phyloP scores from a whole-genome alignment of 2,888 invertebrate genomes.

The Serrognathus titanus region DNA sequence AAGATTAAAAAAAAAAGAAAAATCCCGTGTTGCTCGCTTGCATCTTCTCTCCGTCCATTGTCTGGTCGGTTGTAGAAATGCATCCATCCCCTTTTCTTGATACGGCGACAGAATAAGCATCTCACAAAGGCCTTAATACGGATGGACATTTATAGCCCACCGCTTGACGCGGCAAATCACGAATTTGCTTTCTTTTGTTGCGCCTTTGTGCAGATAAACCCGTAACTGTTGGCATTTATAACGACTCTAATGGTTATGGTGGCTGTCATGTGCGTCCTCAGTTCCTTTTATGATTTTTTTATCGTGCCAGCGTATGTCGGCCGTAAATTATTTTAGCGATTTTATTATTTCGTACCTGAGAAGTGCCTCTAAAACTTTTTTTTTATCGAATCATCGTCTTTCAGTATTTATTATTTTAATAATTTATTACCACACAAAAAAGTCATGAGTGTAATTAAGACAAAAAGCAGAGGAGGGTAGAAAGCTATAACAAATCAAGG shows the following conservation, averaged over 20 bases:
- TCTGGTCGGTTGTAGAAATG: constrained; percentile 5
- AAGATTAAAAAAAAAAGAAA: no score
- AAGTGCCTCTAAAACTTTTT: neutral
- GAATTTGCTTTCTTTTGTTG: constrained; percentile 44
- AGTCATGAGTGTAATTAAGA: no score
- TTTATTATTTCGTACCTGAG: constrained; percentile 9
- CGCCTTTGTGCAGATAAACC: constrained; percentile 40
- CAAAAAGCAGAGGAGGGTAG: no score
- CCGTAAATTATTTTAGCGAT: constrained; percentile 31
- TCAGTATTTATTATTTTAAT: no score
- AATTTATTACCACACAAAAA: no score
- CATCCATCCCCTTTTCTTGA: constrained; percentile 15
- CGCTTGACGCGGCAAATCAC: constrained; percentile 44
- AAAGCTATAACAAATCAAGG: no score
- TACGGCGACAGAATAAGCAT: constrained; percentile 15
- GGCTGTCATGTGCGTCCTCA: constrained; percentile 35
- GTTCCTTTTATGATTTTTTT: constrained; percentile 23
- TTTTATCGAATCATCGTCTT: no score
- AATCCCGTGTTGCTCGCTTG: no score
- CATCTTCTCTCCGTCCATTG: constrained; percentile 5
- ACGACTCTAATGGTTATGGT: constrained; percentile 42
- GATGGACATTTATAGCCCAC: constrained; percentile 42
- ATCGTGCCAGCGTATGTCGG: constrained; percentile 23
- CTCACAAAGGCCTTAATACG: constrained; percentile 36
- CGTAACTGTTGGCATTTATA: constrained; percentile 44